These are phyloP conservation scores for Pangasius sanitwongsei DNA, from an alignment of 2,797 vertebrate species.

Conservation along the genomic window DNA sequence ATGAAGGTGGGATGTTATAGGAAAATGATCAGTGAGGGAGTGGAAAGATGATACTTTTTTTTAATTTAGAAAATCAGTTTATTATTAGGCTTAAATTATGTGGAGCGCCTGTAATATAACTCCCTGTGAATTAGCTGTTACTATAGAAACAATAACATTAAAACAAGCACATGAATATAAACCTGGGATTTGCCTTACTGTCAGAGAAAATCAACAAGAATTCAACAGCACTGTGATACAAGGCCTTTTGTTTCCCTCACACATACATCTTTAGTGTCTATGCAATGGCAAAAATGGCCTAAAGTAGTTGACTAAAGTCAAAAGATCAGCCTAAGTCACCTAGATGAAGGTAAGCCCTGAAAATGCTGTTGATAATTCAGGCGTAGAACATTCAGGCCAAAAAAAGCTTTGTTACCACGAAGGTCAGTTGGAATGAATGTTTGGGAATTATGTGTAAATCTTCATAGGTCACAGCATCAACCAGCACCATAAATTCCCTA, in stretches of 20 bases:
- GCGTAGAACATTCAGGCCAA: conserved; percentile 18
- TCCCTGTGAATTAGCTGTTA: not conserved
- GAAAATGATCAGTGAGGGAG: not conserved
- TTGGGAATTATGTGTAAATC: conserved; percentile 41
- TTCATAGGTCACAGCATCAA: conserved; percentile 49
- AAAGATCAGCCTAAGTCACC: not conserved
- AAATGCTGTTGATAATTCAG: conserved; percentile 2
- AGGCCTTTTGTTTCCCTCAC: not conserved
- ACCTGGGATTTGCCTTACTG: not conserved
- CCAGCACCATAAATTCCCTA: conserved; percentile 31
- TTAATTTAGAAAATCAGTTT: not conserved
- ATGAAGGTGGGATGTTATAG: not conserved
- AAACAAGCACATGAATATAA: not conserved
- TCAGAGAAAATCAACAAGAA: not conserved
- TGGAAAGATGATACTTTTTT: not conserved
- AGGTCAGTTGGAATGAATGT: conserved; percentile 18
- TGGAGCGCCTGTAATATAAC: not conserved
- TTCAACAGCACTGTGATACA: not conserved
- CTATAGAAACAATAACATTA: not conserved
- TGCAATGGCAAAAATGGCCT: conserved; percentile 15
- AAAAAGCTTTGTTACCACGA: conserved; percentile 10
- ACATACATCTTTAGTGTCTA: not conserved
- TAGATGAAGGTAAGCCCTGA: conserved; percentile 16
- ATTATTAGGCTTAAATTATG: not conserved
- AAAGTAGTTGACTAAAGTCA: conserved; percentile 16